A percentile compares a stretch with the other conserved stretches of the same genome.
Evolutionary conservation across 2,113 vertebrate genomes (phyloP).

Genomic region (Ahaetulla prasina): DNA sequence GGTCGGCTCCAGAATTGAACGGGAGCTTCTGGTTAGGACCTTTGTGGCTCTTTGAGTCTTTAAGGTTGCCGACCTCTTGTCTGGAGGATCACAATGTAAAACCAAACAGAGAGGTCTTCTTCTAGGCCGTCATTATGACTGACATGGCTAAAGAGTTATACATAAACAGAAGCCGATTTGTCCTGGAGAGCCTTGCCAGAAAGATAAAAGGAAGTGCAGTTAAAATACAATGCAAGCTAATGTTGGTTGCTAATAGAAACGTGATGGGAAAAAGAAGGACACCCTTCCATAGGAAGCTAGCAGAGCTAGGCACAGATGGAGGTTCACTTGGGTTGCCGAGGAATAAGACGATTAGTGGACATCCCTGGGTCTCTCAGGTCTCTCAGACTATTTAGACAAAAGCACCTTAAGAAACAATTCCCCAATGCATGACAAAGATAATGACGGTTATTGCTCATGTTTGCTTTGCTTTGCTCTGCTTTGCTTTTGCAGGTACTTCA

Average conservation of each 20-base stretch:
- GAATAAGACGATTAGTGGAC: not conserved
- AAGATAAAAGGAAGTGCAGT: not conserved
- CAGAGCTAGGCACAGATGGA: conserved; percentile 13
- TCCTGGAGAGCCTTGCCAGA: conserved; percentile 3
- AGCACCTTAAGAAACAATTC: not conserved
- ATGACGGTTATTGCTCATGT: not conserved
- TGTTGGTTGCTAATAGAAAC: not conserved
- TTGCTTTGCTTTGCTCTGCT: not conserved
- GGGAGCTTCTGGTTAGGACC: too few species aligned
- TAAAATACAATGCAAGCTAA: not conserved
- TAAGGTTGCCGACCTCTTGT: not conserved
- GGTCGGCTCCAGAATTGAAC: too few species aligned
- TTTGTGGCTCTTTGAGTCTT: too few species aligned
- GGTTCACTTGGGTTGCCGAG: conserved; percentile 19
- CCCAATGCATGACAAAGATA: not conserved
- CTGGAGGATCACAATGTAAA: not conserved
- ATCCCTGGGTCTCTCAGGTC: not conserved
- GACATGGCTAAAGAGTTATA: not conserved
- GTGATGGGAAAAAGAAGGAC: not conserved
- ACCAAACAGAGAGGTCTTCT: not conserved
- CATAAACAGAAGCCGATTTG: not conserved
- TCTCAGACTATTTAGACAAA: not conserved
- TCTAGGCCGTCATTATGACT: not conserved
- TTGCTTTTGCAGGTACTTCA: not conserved
- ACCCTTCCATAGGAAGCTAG: conserved; percentile 20